Percentiles rank a stretch among this genome's conserved stretches.
Evolutionary conservation across 2,797 vertebrate species (phyloP).

Genomic region (Loris lydekkerianus): DNA sequence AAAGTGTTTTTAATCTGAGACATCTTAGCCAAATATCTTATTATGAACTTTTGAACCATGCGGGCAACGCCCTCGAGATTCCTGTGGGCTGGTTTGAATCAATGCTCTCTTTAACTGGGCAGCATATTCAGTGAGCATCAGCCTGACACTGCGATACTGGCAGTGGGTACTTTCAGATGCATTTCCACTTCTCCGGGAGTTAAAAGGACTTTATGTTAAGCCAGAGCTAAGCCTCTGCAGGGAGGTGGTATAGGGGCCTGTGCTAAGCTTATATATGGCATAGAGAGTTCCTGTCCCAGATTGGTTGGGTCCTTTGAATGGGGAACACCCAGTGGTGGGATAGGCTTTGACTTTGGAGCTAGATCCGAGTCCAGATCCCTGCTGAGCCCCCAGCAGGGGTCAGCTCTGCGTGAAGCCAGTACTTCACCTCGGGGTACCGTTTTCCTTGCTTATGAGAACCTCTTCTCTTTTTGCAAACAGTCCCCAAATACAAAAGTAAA

Average conservation of each 20-base stretch:
- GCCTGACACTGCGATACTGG: background rate
- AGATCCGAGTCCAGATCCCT: background rate
- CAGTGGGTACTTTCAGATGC: background rate
- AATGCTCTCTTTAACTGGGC: background rate
- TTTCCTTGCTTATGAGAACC: background rate
- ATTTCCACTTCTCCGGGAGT: background rate
- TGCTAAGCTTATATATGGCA: background rate
- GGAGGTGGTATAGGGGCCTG: background rate
- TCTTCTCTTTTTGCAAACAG: background rate
- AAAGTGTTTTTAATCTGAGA: background rate
- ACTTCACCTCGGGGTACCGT: background rate
- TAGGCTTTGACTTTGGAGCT: background rate
- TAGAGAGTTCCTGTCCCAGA: background rate
- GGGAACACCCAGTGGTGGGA: background rate
- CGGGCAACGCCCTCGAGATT: background rate
- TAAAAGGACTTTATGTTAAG: background rate
- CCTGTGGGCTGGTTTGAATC: background rate
- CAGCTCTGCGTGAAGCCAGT: background rate
- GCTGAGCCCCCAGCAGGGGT: background rate
- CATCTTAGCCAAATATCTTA: slow-evolving; percentile 29
- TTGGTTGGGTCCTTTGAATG: background rate
- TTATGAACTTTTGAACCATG: slow-evolving; percentile 44
- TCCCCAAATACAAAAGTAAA: background rate
- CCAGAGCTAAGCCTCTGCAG: background rate
- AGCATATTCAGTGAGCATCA: background rate